Base-by-base conservation (phyloP, 1,140 invertebrate species). In the Polyergus mexicanus region DNA sequence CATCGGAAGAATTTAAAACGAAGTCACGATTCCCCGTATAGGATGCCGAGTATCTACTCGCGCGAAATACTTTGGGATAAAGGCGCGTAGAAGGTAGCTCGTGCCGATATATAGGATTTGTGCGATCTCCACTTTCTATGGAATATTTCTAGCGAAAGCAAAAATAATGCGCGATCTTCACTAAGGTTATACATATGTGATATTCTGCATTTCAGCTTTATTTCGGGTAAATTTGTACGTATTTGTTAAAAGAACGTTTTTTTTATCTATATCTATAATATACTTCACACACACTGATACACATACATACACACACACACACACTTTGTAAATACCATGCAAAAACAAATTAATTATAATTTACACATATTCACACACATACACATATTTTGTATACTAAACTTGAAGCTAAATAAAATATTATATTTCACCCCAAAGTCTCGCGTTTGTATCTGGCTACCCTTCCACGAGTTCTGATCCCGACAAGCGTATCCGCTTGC, bases 11-110 rank as follows among this genome's bases (percentile, higher is more conserved):
- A 93, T 92, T 93, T 91, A 85, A 93, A 93, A 92, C 91, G 77
- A 91, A 93, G 92, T 92, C 92, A 92, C 91, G 92, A 92, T 91
- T 90, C 85, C 78, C 35, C 80, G 84, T 90, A 89, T 86, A 92
- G 89, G 75, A 92, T 89, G 58, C 72, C 51, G 75, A 58, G 56
- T 88, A 88, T 88, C 86, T 74, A 84, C 47, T 77, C 66, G 69
- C 69, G 77, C 88, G 72, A 89, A 76, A 88, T 83, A 86, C 86
- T 83, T 75, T 6, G 47, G 80, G 88, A 88, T 89, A 89, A 88
- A 89, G 54, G 86, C 62, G 68, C 63, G 60, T 86, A 86, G 75
- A 68, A 44, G 71, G 72, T 32, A 65, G 72, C 28, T 77, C 56
- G 44, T 38, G 65, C 68, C 78, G 69, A 88, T 89, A 85, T 88